A percentile compares a stretch with the other conserved stretches of the same genome.
Conservation (phyloP, 2,113 vertebrate species). For the Coptodon bakossiorum region DNA sequence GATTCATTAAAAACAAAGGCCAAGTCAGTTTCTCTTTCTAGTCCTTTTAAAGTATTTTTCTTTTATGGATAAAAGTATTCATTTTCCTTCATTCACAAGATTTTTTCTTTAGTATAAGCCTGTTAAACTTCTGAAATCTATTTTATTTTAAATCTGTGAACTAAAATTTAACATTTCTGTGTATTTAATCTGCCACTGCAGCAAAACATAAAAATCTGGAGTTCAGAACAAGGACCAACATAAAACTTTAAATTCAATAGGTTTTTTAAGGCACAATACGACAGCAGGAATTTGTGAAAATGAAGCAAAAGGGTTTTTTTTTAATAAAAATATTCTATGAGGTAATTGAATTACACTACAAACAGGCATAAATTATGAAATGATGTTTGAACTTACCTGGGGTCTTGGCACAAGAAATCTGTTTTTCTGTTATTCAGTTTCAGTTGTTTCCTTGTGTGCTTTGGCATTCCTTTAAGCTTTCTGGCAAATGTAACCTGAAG, state of each 20-base stretch:
- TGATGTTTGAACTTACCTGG: neutral
- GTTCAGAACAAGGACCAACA: neutral
- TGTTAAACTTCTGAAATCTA: neutral
- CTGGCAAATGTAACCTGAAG: neutral
- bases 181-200: neutral
- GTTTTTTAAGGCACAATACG: neutral
- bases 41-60: neutral
- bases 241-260: neutral
- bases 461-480: neutral
- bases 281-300: neutral
- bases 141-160: neutral
- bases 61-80: neutral
- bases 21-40: neutral
- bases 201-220: neutral
- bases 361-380: neutral
- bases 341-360: neutral
- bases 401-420: neutral
- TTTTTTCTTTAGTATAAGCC: neutral
- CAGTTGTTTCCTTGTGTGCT: neutral
- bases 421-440: neutral
- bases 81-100: neutral
- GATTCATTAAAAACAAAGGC: neutral
- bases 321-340: neutral
- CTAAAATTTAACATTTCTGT: neutral
- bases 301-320: neutral